Conservation (phyloP, 2,888 invertebrate species). For the Sympetrum striolatum region DNA sequence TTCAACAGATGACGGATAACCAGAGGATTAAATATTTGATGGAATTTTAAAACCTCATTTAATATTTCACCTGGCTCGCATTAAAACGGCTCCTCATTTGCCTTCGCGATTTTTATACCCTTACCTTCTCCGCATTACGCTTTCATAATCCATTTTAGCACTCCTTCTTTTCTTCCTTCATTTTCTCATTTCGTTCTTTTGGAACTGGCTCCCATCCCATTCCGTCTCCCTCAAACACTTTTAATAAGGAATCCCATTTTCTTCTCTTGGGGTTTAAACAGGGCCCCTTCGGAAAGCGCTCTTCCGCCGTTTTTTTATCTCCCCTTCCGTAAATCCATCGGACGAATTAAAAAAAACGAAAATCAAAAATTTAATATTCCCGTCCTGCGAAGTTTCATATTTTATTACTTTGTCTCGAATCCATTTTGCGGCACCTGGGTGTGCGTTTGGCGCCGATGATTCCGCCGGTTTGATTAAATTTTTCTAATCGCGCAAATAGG, state of each 20-base stretch:
- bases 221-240: neutral
- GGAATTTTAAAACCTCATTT: no score
- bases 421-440: neutral
- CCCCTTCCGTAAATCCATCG: neutral
- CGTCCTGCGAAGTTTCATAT: neutral
- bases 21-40: no score
- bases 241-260: neutral
- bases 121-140: neutral
- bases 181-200: neutral
- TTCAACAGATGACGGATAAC: no score
- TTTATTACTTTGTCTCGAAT: neutral
- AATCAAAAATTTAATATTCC: neutral
- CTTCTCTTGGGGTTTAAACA: neutral
- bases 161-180: neutral
- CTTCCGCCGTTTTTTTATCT: neutral
- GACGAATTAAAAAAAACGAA: neutral
- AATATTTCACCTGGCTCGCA: no score
- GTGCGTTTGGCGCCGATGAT: neutral
- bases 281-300: neutral
- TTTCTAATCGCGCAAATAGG: neutral
- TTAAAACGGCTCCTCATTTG: no score
- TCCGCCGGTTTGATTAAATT: neutral
- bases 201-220: neutral
- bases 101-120: neutral
- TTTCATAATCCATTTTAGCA: neutral